Percentiles rank a stretch among this genome's conserved stretches.
phyloP scores from a whole-genome alignment of 1,140 invertebrate species.

The Meteorus sp. region DNA sequence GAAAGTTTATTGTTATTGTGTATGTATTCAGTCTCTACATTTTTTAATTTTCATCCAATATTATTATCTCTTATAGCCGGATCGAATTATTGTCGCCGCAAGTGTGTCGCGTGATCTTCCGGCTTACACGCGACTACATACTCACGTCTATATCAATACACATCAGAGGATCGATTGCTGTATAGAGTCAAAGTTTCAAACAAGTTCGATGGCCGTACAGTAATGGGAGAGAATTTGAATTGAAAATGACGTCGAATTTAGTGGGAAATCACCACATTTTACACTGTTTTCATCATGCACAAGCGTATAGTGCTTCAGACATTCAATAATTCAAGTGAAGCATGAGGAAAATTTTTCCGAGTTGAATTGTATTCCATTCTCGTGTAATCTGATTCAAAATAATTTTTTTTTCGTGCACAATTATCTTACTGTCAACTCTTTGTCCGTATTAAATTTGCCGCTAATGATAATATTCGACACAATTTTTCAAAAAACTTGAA shows the following conservation, averaged over 20 bases:
- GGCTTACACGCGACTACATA: constrained; percentile 12
- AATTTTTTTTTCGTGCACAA: too few relatives aligned
- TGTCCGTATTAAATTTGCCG: too few relatives aligned
- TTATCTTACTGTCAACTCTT: too few relatives aligned
- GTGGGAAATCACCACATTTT: neutral
- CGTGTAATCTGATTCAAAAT: too few relatives aligned
- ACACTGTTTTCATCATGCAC: neutral
- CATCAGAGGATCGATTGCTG: constrained; percentile 21
- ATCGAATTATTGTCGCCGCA: neutral
- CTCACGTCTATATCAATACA: neutral
- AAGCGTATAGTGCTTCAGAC: too few relatives aligned
- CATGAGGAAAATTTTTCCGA: neutral
- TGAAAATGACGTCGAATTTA: neutral
- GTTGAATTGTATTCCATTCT: too few relatives aligned
- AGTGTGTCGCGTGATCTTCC: constrained; percentile 12
- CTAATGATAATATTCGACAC: too few relatives aligned
- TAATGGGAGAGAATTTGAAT: neutral
- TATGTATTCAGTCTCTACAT: too few relatives aligned
- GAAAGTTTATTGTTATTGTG: too few relatives aligned
- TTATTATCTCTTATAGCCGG: neutral
- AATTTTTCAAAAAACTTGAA: too few relatives aligned
- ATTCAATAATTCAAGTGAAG: neutral
- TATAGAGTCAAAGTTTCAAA: constrained; percentile 25
- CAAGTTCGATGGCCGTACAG: constrained; percentile 26
- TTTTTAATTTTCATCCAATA: constrained; percentile 3